Evolutionary conservation across 2,113 vertebrate species (phyloP), one percentile per base, ranked within the genome.

Genomic region (Gymnocephalus cernua): DNA sequence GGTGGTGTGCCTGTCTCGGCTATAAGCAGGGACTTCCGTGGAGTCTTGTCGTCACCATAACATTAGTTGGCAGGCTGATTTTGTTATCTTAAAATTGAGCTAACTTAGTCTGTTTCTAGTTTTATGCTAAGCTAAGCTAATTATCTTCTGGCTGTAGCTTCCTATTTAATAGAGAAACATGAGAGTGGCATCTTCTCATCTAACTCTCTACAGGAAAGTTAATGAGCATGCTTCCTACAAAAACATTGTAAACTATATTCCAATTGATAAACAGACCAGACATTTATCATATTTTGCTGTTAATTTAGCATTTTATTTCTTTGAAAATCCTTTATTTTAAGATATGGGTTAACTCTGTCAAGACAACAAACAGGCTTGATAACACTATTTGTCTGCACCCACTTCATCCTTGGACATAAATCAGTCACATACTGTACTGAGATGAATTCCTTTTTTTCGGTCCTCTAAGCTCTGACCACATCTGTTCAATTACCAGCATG

Each of bases 401-500:
- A 80, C 88, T 90, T 84, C 91, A 91, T 91, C 83, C 83, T 83
- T 90, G 91, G 89, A 92, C 91, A 90, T 82, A 87, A 88, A 92
- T 91, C 91, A 81, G 82, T 84, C 82, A 56, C 79, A 88, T 80
- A 88, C 83, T 80, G 87, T 83, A 79, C 85, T n/a, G 82, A 91
- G 85, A 92, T 91, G 89, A 88, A 81, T 85, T 87, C 82, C 61
- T 90, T 83, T 90, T 85, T 54, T 73, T 66, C n/a, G 23, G 75
- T 73, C 86, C 92, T 92, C 88, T 69, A 86, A 90, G 91, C 90
- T 85, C 91, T 89, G 92, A 93, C 91, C 92, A 92, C 93, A 94
- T 94, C 93, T 94, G 93, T 93, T 93, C 93, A 92, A 94, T 94
- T 93, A 93, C 93, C 88, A 91, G 90, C 89, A 93, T 92, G 90